Base-by-base conservation (phyloP, 1,140 invertebrate genomes). In the Cyrtorhinus lividipennis region DNA sequence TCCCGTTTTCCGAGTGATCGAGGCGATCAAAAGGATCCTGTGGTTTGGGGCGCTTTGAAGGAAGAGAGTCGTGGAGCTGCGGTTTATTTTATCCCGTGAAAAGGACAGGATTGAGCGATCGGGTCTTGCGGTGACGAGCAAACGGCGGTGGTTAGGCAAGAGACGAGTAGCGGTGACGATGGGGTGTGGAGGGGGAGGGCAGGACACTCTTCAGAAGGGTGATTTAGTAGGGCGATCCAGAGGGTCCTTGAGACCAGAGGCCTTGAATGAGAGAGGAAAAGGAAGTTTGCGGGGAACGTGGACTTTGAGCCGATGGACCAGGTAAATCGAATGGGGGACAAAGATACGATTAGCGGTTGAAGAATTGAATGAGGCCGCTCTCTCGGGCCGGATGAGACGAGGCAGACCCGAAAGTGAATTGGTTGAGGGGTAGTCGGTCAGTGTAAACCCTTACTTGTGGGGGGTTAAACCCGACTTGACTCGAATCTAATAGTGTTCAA, bases 401-500 rank as follows among this genome's bases (percentile, higher is more conserved):
- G n/a, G n/a, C n/a, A 24, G 23, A 62, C 20, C 15, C 22, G 44
- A 18, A 62, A 62, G 61, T 62, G 61, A 45, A 62, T 62, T 62
- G 44, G 44, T 22, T n/a, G 25, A 38, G 61, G 22, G 27, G 38
- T 26, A 45, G 23, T 24, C 44, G 44, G 44, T 45, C 56, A 58
- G 56, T 58, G 56, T 62, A 62, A 62, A 64, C 58, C 63, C 63
- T 64, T 61, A 61, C 63, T 53, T 53, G 48, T 15, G 48, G 48
- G 45, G 61, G 46, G 48, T 63, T 57, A 45, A 59, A 45, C 27
- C 57, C 59, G 53, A 60, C 57, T 59, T 60, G 59, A 56, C 57
- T 53, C 53, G 59, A 59, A 64, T 64, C 63, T 64, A 64, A 64
- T 64, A 64, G 63, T 64, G 63, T 62, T 64, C 58, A 48, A 13